phyloP scores from a whole-genome alignment of 2,797 vertebrate genomes.

The Limnodromus scolopaceus region DNA sequence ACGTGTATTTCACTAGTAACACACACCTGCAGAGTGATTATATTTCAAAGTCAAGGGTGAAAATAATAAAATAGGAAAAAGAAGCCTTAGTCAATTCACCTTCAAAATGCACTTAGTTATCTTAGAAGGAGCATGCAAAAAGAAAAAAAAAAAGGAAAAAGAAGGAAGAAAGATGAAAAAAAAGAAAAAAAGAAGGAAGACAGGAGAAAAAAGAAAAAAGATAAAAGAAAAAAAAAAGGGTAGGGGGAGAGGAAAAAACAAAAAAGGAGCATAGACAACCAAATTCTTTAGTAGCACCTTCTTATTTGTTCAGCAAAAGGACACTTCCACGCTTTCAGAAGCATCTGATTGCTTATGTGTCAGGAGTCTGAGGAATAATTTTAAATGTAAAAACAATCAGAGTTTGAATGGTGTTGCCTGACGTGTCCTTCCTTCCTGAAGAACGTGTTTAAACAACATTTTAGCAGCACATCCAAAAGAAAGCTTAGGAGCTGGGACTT shows the following conservation, averaged over 20 bases:
- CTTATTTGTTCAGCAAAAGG: not conserved
- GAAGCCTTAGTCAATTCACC: not conserved
- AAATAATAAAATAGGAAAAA: not conserved
- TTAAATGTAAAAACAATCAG: not conserved
- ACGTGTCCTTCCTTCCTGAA: not conserved
- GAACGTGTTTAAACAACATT: not conserved
- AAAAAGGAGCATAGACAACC: not conserved
- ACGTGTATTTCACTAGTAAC: not conserved
- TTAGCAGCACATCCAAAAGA: not conserved
- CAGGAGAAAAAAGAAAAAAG: no score
- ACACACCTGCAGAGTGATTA: not conserved
- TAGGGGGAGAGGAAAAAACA: rapidly evolving
- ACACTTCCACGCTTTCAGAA: not conserved
- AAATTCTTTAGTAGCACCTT: not conserved
- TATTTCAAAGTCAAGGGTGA: not conserved
- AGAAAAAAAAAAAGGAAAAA: not conserved
- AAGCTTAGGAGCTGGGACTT: not conserved
- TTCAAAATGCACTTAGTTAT: not conserved
- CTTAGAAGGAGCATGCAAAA: not conserved
- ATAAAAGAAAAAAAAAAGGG: no score
- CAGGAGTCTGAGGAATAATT: not conserved
- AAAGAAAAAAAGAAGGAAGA: no score
- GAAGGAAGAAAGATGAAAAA: not conserved
- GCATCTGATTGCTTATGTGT: not conserved
- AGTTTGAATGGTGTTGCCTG: not conserved